These are phyloP conservation scores for Urocyon cinereoargenteus DNA, from an alignment of 2,797 vertebrate genomes.

Conservation along the genomic window DNA sequence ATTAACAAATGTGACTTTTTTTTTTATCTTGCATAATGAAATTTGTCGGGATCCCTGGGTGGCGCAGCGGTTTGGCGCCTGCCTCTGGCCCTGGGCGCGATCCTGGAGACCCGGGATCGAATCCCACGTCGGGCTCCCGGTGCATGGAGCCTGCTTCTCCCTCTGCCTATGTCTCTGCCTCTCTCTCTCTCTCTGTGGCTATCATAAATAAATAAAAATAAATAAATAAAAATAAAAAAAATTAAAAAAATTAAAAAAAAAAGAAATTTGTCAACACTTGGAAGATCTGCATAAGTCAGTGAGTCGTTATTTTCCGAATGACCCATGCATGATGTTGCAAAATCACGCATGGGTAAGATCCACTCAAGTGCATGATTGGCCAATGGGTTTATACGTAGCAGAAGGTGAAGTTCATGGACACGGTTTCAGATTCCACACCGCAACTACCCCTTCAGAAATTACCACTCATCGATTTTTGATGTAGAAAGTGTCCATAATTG, in stretches of 20 bases:
- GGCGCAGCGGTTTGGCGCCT: too few relatives aligned
- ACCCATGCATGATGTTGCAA: neutral
- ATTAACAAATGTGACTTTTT: neutral
- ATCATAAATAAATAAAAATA: too few relatives aligned
- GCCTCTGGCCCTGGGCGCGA: too few relatives aligned
- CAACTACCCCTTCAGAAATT: neutral
- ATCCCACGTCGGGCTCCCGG: too few relatives aligned
- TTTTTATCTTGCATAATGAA: neutral
- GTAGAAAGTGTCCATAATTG: neutral
- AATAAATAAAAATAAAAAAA: too few relatives aligned
- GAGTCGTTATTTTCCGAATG: slow-evolving; percentile 16
- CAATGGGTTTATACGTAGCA: neutral
- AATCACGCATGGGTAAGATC: neutral
- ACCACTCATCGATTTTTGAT: neutral
- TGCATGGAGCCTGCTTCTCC: too few relatives aligned
- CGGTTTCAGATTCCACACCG: neutral
- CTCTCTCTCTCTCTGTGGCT: too few relatives aligned
- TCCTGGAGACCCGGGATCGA: too few relatives aligned
- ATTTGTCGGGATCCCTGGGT: too few relatives aligned
- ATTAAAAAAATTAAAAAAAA: too few relatives aligned
- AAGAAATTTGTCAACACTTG: neutral
- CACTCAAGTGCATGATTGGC: neutral
- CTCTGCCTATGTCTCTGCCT: too few relatives aligned
- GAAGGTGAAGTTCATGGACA: neutral
- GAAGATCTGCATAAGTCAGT: neutral